Conservation (phyloP, 1,140 invertebrate species). For the Aphis craccivora region DNA sequence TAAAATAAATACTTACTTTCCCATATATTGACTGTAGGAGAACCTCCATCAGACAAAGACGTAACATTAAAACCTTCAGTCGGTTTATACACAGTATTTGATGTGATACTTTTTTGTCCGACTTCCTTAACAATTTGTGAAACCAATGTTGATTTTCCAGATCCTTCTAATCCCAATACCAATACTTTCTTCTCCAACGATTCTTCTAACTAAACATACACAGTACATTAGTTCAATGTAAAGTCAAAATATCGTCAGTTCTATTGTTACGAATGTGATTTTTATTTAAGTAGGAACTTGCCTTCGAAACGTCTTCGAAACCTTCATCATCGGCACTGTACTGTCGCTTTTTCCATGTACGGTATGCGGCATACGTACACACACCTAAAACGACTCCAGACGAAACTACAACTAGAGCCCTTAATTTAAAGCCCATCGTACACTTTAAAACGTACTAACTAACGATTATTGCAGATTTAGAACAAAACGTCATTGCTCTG, state of each 20-base stretch:
- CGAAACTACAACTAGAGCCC: slow-evolving; percentile 49
- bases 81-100: slow-evolving; percentile 61
- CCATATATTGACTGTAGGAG: slow-evolving; percentile 46
- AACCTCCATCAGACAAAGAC: slow-evolving; percentile 63
- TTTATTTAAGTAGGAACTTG: slow-evolving; percentile 60
- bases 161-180: slow-evolving; percentile 65
- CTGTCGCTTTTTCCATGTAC: slow-evolving; percentile 65
- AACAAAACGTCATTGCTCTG: slow-evolving; percentile 43
- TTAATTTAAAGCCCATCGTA: slow-evolving; percentile 56
- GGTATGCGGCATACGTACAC: slow-evolving; percentile 65
- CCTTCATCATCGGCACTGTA: slow-evolving; percentile 65
- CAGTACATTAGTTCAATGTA: not conserved
- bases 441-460: not conserved
- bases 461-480: not conserved
- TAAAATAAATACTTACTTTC: slow-evolving; percentile 48
- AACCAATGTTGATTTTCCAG: slow-evolving; percentile 66
- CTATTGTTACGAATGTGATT: not conserved
- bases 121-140: slow-evolving; percentile 62
- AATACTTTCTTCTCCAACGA: slow-evolving; percentile 64
- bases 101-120: slow-evolving; percentile 60
- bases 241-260: not conserved
- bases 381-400: slow-evolving; percentile 61
- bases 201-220: slow-evolving; percentile 63
- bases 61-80: slow-evolving; percentile 65
- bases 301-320: slow-evolving; percentile 66